These are phyloP conservation scores for Spodoptera exigua DNA, from an alignment of 2,888 invertebrate genomes.

Conservation along the genomic window DNA sequence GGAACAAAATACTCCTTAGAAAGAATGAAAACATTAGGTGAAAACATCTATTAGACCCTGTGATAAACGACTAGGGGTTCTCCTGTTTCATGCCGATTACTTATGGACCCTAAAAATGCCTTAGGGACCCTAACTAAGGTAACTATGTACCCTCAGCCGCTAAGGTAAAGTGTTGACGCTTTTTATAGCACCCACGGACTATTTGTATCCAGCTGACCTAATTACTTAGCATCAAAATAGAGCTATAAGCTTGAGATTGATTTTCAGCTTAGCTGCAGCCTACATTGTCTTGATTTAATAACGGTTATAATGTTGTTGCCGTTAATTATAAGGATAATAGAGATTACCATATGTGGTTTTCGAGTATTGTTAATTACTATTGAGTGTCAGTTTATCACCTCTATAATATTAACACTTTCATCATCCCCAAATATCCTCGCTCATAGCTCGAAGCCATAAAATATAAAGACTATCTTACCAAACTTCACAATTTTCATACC, in stretches of 20 bases:
- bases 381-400: too few species aligned
- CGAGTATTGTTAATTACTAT: too few species aligned
- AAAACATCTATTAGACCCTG: slow-evolving; percentile 74
- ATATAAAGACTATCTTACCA: too few species aligned
- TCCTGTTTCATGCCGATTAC: slow-evolving; percentile 73
- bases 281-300: too few species aligned
- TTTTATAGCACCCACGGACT: slow-evolving; percentile 38
- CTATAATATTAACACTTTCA: too few species aligned
- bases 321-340: not conserved
- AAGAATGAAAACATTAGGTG: slow-evolving; percentile 72
- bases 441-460: too few species aligned
- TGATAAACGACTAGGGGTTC: slow-evolving; percentile 71
- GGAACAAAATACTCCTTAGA: slow-evolving; percentile 67
- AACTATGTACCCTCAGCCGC: slow-evolving; percentile 36
- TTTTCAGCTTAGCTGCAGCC: slow-evolving; percentile 4
- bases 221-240: slow-evolving; percentile 36
- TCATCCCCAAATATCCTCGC: too few species aligned
- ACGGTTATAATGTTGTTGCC: not conserved
- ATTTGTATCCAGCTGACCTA: slow-evolving; percentile 47
- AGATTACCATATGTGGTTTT: too few species aligned
- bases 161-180: slow-evolving; percentile 53
- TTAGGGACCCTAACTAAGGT: slow-evolving; percentile 54
- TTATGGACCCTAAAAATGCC: slow-evolving; percentile 56
- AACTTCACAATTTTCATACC: slow-evolving; percentile 1
- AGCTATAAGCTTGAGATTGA: slow-evolving; percentile 1